A percentile compares a stretch with the other conserved stretches of the same genome.
phyloP scores from a whole-genome alignment of 2,797 vertebrate species.

The Melopsittacus undulatus region DNA sequence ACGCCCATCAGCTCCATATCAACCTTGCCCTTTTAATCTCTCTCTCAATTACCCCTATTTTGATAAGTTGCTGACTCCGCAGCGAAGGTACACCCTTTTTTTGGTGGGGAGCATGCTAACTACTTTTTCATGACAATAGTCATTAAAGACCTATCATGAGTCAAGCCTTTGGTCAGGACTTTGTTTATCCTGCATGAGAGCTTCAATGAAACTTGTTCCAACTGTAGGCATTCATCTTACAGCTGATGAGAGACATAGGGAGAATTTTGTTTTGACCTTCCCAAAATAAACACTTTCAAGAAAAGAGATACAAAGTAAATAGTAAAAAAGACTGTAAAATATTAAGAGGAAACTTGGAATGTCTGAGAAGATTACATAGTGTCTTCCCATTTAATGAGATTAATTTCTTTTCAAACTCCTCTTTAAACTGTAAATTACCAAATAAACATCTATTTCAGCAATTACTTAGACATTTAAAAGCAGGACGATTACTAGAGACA shows the following conservation, averaged over 20 bases:
- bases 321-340: slow-evolving; percentile 58
- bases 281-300: slow-evolving; percentile 63
- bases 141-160: slow-evolving; percentile 69
- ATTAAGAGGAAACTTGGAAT: slow-evolving; percentile 43
- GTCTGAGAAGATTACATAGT: slow-evolving; percentile 35
- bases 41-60: neutral
- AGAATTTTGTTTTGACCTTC: slow-evolving; percentile 66
- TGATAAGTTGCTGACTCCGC: slow-evolving; percentile 15
- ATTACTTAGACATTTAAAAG: neutral
- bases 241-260: slow-evolving; percentile 54
- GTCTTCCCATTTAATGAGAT: slow-evolving; percentile 37
- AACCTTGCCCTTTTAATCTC: neutral
- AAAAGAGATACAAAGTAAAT: slow-evolving; percentile 69
- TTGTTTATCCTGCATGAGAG: slow-evolving; percentile 59
- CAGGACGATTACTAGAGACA: neutral
- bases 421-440: slow-evolving; percentile 30
- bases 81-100: slow-evolving; percentile 26
- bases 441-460: neutral
- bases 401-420: slow-evolving; percentile 31
- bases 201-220: slow-evolving; percentile 55
- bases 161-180: slow-evolving; percentile 37
- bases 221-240: slow-evolving; percentile 52
- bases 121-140: slow-evolving; percentile 65
- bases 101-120: slow-evolving; percentile 16
- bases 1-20: neutral